Evolutionary conservation across 2,113 vertebrate species (phyloP).

Genomic region (Trinectes maculatus): DNA sequence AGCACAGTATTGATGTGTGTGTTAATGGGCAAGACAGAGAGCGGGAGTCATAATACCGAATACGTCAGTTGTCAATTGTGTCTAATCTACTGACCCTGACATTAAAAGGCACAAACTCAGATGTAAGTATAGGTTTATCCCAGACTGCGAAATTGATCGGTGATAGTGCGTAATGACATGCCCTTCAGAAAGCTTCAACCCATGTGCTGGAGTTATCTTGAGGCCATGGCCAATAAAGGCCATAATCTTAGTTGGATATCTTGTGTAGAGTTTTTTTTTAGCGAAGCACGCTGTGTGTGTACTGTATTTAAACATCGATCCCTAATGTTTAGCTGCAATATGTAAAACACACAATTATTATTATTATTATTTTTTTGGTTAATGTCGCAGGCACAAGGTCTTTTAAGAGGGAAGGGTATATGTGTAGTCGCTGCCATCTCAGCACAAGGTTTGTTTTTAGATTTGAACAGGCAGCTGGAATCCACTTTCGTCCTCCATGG

Average conservation of each 20-base stretch:
- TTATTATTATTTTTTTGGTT: not conserved
- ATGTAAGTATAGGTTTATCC: not conserved
- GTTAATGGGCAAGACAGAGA: not conserved
- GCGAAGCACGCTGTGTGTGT: not conserved
- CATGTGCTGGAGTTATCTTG: not conserved
- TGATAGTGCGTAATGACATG: conserved; percentile 1
- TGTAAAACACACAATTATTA: conserved; percentile 1
- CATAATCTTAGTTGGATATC: too few species aligned
- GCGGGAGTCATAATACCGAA: not conserved
- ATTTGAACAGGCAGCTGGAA: conserved; percentile 47
- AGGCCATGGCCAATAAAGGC: not conserved
- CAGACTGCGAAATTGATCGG: conserved; percentile 9
- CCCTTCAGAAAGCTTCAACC: not conserved
- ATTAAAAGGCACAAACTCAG: conserved; percentile 12
- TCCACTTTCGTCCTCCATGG: conserved; percentile 33
- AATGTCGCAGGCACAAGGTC: not conserved
- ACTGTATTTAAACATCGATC: too few species aligned
- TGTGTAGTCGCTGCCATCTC: not conserved
- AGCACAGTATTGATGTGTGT: too few species aligned
- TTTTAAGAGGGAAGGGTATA: not conserved
- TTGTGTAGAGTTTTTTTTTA: not conserved
- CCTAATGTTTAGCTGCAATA: not conserved
- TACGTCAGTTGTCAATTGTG: conserved; percentile 3
- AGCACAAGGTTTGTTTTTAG: conserved; percentile 66
- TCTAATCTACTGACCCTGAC: conserved; percentile 7